These are phyloP conservation scores for Heliconius hewitsoni DNA, from an alignment of 1,140 invertebrate species.

Conservation along the genomic window DNA sequence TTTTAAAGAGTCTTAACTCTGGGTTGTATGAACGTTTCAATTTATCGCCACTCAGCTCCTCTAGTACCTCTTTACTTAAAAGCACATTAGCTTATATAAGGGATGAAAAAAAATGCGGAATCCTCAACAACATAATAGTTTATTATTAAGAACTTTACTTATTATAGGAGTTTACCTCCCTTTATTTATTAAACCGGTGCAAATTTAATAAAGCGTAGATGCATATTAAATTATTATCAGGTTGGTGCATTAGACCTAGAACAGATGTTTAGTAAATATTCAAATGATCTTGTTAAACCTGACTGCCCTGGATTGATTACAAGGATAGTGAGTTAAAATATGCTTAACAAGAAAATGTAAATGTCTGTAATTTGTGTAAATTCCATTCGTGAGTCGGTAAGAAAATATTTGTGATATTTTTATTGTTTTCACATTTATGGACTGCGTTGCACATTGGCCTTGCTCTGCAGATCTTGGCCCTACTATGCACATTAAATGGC, in stretches of 20 bases:
- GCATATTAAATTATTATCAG: not conserved
- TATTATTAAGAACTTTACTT: not conserved
- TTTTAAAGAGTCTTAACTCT: constrained; percentile 32
- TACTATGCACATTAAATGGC: not conserved
- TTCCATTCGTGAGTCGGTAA: not conserved
- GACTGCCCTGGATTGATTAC: not conserved
- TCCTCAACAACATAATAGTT: constrained; percentile 2
- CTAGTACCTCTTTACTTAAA: constrained; percentile 31
- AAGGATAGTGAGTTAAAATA: constrained; percentile 7
- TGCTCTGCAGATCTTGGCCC: not conserved
- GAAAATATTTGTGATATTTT: not conserved
- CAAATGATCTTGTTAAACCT: constrained; percentile 9
- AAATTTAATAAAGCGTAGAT: constrained; percentile 8
- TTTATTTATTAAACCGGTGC: not conserved
- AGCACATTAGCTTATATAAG: constrained; percentile 33
- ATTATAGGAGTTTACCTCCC: not conserved
- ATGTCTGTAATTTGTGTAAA: not conserved
- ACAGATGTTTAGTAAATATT: not conserved
- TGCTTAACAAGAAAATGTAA: not conserved
- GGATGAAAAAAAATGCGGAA: constrained; percentile 8
- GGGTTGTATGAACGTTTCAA: constrained; percentile 37
- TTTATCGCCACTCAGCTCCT: constrained; percentile 37
- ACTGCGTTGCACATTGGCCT: not conserved
- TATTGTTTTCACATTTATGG: not conserved
- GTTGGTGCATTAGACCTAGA: not conserved